Percentiles rank a stretch among this genome's conserved stretches.
Evolutionary conservation across 2,888 invertebrate species (phyloP).

Genomic region (Drosophila fulvimacula): DNA sequence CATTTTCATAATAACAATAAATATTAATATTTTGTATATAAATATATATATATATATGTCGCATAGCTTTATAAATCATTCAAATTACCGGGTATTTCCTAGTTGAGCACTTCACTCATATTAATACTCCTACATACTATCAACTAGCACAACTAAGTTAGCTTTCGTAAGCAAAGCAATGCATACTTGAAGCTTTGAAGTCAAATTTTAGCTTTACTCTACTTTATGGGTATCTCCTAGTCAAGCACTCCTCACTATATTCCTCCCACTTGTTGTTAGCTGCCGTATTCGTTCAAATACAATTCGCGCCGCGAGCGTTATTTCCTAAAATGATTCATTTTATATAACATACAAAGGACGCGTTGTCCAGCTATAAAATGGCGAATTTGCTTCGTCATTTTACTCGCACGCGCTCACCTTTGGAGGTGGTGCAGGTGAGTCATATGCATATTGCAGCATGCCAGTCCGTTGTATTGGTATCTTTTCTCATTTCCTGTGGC

Average conservation of each 20-base stretch:
- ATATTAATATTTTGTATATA: no score
- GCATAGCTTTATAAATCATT: no score
- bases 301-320: slow-evolving; percentile 27
- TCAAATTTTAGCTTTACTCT: no score
- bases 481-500: slow-evolving; percentile 71
- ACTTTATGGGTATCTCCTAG: background rate
- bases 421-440: background rate
- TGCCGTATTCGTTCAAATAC: slow-evolving; percentile 12
- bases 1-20: no score
- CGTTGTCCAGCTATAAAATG: slow-evolving; percentile 10
- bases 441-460: slow-evolving; percentile 21
- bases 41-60: no score
- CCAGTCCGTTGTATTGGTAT: slow-evolving; percentile 30
- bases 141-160: no score
- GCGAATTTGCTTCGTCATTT: slow-evolving; percentile 65
- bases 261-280: slow-evolving; percentile 6
- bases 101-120: no score
- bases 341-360: background rate
- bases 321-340: slow-evolving; percentile 25
- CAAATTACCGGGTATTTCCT: no score
- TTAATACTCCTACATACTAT: no score
- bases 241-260: background rate
- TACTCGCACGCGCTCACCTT: slow-evolving; percentile 26
- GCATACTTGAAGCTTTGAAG: no score
- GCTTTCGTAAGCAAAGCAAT: no score